Percentiles rank a stretch among this genome's conserved stretches.
These are phyloP conservation scores for Coremacera marginata DNA, from an alignment of 2,888 invertebrate species.

Conservation along the genomic window DNA sequence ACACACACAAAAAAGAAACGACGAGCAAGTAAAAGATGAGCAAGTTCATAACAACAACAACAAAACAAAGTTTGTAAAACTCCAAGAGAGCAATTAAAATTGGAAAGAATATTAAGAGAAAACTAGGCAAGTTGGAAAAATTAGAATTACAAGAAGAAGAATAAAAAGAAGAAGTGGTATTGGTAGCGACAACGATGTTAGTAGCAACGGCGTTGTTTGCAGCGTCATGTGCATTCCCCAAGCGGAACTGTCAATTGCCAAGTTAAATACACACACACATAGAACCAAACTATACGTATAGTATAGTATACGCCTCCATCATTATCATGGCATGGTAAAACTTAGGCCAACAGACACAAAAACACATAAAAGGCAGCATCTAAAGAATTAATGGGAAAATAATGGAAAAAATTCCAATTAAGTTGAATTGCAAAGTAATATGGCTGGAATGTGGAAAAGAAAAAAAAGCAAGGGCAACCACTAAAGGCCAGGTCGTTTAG, in stretches of 20 bases:
- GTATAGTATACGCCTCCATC: neutral
- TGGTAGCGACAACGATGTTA: neutral
- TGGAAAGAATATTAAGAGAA: neutral
- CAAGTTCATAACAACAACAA: neutral
- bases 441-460: no score
- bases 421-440: no score
- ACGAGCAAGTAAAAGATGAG: neutral
- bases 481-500: no score
- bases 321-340: neutral
- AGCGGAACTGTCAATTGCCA: conserved; percentile 29
- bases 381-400: neutral
- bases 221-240: conserved; percentile 3
- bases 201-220: neutral
- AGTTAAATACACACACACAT: neutral
- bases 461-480: no score
- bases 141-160: neutral
- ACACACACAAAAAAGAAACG: neutral
- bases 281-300: neutral
- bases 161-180: neutral
- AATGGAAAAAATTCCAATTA: no score
- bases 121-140: neutral
- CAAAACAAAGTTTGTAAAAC: neutral
- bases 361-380: neutral
- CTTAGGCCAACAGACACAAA: neutral
- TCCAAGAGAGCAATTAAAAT: conserved; percentile 26